Percentiles rank a stretch among this genome's conserved stretches.
These are phyloP conservation scores for Tetragonula clypearis DNA, from an alignment of 1,140 invertebrate species.

Conservation along the genomic window DNA sequence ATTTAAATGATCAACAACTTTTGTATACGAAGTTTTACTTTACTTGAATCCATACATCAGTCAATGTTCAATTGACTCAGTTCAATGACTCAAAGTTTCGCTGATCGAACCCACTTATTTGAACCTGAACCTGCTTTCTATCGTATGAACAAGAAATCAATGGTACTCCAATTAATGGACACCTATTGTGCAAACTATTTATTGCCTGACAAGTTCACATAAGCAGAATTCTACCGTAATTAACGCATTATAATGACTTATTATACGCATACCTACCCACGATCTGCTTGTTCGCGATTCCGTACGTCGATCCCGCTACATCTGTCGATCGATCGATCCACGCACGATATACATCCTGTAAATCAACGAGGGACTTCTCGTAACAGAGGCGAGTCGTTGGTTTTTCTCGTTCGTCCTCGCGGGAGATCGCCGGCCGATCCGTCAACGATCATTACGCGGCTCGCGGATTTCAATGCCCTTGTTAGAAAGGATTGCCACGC, in stretches of 20 bases:
- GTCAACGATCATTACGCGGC: slow-evolving; percentile 66
- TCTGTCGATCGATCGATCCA: slow-evolving; percentile 32
- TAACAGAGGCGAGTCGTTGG: background rate
- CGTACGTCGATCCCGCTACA: slow-evolving; percentile 19
- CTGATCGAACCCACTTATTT: too few relatives aligned
- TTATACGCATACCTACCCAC: slow-evolving; percentile 34
- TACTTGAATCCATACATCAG: too few relatives aligned
- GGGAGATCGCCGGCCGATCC: slow-evolving; percentile 31
- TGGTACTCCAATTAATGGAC: too few relatives aligned
- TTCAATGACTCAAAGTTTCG: too few relatives aligned
- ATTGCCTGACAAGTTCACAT: too few relatives aligned
- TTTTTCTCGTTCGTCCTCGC: slow-evolving; percentile 19
- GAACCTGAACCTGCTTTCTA: too few relatives aligned
- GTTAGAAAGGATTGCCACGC: slow-evolving; percentile 25
- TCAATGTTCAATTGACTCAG: too few relatives aligned
- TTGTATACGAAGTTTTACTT: too few relatives aligned
- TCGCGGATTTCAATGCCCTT: slow-evolving; percentile 48
- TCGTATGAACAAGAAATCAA: too few relatives aligned
- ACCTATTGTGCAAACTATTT: too few relatives aligned
- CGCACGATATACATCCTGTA: background rate
- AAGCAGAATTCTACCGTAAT: too few relatives aligned
- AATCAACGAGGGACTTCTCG: slow-evolving; percentile 3
- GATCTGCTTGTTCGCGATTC: slow-evolving; percentile 18
- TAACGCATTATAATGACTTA: slow-evolving; percentile 50
- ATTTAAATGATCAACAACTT: too few relatives aligned